phyloP scores from a whole-genome alignment of 1,140 invertebrate species.

The Zaprionus capensis region DNA sequence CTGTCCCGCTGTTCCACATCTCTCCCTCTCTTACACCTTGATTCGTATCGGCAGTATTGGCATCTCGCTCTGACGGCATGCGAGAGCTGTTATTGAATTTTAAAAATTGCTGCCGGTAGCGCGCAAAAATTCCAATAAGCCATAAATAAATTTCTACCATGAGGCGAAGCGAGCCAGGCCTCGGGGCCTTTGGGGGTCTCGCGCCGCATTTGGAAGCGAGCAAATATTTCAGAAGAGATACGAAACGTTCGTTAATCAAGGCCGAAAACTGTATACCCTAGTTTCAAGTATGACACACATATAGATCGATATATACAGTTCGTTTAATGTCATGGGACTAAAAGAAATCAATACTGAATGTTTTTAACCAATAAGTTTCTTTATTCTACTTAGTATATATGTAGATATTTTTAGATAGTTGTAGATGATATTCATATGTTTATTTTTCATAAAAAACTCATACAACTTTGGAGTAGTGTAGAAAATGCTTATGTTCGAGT shows the following conservation, averaged over 20 bases:
- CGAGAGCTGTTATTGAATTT: constrained; percentile 71
- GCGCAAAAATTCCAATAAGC: constrained; percentile 81
- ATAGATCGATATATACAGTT: background rate
- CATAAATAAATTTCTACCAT: constrained; percentile 81
- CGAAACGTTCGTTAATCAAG: constrained; percentile 43
- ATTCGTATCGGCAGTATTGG: constrained; percentile 4
- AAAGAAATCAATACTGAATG: no score
- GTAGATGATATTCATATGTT: background rate
- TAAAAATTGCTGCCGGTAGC: constrained; percentile 75
- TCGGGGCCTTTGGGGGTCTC: constrained; percentile 69
- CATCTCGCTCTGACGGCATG: constrained; percentile 42
- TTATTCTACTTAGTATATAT: background rate
- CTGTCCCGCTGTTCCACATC: constrained; percentile 10
- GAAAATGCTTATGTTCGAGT: constrained; percentile 48
- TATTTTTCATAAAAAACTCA: background rate
- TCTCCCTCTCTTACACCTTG: constrained; percentile 12
- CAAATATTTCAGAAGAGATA: constrained; percentile 57
- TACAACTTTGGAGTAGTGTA: constrained; percentile 11
- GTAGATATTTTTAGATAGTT: background rate
- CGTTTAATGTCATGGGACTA: background rate
- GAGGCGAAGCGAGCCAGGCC: constrained; percentile 76
- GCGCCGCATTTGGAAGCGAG: constrained; percentile 63
- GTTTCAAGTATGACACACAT: constrained; percentile 14
- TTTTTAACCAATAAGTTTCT: background rate
- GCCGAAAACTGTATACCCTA: constrained; percentile 69